Base-by-base conservation (phyloP, 2,888 invertebrate species). In the Acronicta psi region DNA sequence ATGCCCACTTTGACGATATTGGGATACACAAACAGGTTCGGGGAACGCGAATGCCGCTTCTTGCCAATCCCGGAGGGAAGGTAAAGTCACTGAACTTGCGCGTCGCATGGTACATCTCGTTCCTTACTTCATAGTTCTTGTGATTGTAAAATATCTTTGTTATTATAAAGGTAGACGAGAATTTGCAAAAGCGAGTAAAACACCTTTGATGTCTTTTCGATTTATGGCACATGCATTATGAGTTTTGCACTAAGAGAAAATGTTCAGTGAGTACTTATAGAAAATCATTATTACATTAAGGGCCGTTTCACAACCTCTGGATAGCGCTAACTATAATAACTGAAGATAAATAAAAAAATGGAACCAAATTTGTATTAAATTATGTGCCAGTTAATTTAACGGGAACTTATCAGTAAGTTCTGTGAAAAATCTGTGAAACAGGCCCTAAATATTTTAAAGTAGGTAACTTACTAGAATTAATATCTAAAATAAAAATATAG, bases 81-180 rank as follows among this genome's bases (percentile, higher is more conserved):
- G 89, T 83, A 83, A 83, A 91, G 92, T 93, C 93, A 92, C 78
- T 93, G 93, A 93, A 93, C 93, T 91, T 91, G 87, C 84, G 86
- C 87, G 88, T 89, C 88, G 90, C 87, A 85, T 84, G 88, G 85
- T 86, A 83, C 85, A 87, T 87, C 89, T 90, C 83, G 87, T 83
- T 87, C 83, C 86, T 85, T 84, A 88, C 90, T 89, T 91, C 90
- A 88, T 89, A 89, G 89, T 88, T 88, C 88, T 90, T 87, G 87
- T 88, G 90, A 92, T 92, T 90, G 87, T 85, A 86, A 89, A 90
- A 88, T 89, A 87, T 84, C 83, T 83, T 83, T 83, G 84, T 85
- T 84, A 86, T 84, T 82, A 77, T 76, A 75, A 68, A 69, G 68
- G 67, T 57, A 64, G 74, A 65, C 61, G 54, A 71, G 75, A 72